Percentiles rank a stretch among this genome's conserved stretches.
These are phyloP conservation scores for Clarias gariepinus DNA, from an alignment of 2,113 vertebrate genomes.

Conservation along the genomic window DNA sequence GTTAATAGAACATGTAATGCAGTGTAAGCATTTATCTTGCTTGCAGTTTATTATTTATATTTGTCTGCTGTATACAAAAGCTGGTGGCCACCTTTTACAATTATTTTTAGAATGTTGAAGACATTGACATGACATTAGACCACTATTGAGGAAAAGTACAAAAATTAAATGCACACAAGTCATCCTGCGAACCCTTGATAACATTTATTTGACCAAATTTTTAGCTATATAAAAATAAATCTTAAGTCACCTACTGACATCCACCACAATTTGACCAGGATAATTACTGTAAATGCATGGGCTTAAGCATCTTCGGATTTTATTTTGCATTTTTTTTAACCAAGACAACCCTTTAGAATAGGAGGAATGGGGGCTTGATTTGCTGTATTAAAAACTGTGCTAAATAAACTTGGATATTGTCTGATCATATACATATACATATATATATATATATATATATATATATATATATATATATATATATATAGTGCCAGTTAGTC, in stretches of 20 bases:
- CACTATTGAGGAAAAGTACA: slow-evolving; percentile 26
- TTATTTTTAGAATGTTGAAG: slow-evolving; percentile 52
- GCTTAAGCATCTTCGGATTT: neutral
- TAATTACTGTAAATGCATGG: neutral
- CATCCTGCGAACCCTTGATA: slow-evolving; percentile 10
- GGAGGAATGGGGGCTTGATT: neutral
- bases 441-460: neutral
- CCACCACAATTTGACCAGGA: slow-evolving; percentile 36
- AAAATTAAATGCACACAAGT: slow-evolving; percentile 42
- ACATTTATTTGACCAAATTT: neutral
- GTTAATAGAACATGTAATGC: neutral
- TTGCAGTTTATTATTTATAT: neutral
- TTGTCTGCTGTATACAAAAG: neutral
- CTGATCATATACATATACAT: neutral
- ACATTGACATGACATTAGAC: slow-evolving; percentile 37
- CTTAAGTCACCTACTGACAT: slow-evolving; percentile 22
- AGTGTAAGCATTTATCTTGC: neutral
- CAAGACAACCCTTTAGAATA: neutral
- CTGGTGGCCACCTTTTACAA: neutral
- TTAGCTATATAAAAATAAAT: slow-evolving; percentile 28
- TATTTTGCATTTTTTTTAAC: neutral
- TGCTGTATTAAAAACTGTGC: neutral
- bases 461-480: neutral
- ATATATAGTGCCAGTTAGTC: neutral
- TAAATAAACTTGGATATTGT: neutral